Base-by-base conservation (phyloP, 1,140 invertebrate species). In the Heliconius eleuchia region DNA sequence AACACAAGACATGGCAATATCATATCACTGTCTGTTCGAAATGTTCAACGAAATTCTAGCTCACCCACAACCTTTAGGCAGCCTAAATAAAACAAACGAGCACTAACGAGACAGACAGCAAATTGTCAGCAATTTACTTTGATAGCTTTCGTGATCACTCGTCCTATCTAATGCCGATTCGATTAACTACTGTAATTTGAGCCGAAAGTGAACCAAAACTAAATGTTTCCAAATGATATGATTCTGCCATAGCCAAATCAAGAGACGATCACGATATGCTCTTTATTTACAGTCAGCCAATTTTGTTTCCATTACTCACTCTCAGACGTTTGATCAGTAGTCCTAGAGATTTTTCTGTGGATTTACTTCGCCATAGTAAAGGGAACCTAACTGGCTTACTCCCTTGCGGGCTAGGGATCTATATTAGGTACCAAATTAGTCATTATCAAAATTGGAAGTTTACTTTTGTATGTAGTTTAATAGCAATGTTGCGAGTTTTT, bases 301-400 rank as follows among this genome's bases (percentile, higher is more conserved):
- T 30, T 27, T 50, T 30, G 16, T 71, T 76, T 57, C 37, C 46
- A 73, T 66, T 93, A 94, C 92, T 94, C 87, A 94, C 92, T 88
- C 87, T 88, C 34, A 94, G 85, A 13, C 88, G 84, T 83, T 93
- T 93, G 76, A 94, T 84, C 34, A 94, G 88, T 66, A 91, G 80
- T 77, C 91, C 92, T 85, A 94, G 79, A 39, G 90, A 90, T 88
- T 93, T 94, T 82, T 94, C 91, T 72, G 87, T 84, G 71, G 91
- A 91, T 80, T 92, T 94, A 85, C 81, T 89, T 55, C 90, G 90
- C 92, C 91, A 94, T 74, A 94, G 79, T 50, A 92, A 90, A 83
- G 92, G 91, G 78, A 94, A 85, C 83, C 84, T 91, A 79, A 86
- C 82, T 60, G 88, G 86, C 81, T 88, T 94, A 87, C 80, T 84